phyloP scores from a whole-genome alignment of 2,888 invertebrate species.

The Acanthococcus lagerstroemiae region DNA sequence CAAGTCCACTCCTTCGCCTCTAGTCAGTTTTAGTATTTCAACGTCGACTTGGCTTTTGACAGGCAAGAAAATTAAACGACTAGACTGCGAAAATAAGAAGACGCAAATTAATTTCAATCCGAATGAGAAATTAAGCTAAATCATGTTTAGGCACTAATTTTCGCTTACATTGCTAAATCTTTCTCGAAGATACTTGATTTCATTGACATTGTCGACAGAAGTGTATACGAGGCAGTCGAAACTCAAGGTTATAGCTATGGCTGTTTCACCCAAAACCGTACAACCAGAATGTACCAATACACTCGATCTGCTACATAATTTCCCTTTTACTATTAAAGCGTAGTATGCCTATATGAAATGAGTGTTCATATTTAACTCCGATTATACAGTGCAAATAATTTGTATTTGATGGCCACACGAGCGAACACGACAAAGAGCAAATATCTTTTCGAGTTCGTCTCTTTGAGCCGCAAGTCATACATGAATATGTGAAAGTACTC shows the following conservation, averaged over 20 bases:
- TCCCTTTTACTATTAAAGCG: slow-evolving; percentile 50
- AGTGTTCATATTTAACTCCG: not conserved
- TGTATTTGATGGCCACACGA: too few species aligned
- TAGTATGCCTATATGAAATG: slow-evolving; percentile 46
- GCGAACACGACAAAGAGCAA: too few species aligned
- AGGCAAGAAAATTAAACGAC: slow-evolving; percentile 41
- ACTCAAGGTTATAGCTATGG: slow-evolving; percentile 49
- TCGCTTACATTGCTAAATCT: slow-evolving; percentile 46
- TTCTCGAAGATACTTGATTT: slow-evolving; percentile 52
- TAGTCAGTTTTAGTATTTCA: slow-evolving; percentile 29
- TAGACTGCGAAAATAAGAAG: slow-evolving; percentile 3
- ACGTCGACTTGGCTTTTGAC: slow-evolving; percentile 32
- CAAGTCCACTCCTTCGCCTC: slow-evolving; percentile 43
- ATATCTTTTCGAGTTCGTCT: too few species aligned
- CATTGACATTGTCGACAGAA: slow-evolving; percentile 48
- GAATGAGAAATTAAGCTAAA: not conserved
- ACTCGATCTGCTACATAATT: slow-evolving; percentile 43
- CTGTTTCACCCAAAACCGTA: slow-evolving; percentile 51
- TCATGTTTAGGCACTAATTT: not conserved
- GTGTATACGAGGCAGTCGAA: slow-evolving; percentile 47
- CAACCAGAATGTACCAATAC: slow-evolving; percentile 49
- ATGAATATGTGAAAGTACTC: too few species aligned
- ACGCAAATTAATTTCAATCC: not conserved
- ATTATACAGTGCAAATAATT: not conserved
- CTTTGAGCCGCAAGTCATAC: too few species aligned